Conservation (phyloP, 2,888 invertebrate species). For the Euzetes globulus region DNA sequence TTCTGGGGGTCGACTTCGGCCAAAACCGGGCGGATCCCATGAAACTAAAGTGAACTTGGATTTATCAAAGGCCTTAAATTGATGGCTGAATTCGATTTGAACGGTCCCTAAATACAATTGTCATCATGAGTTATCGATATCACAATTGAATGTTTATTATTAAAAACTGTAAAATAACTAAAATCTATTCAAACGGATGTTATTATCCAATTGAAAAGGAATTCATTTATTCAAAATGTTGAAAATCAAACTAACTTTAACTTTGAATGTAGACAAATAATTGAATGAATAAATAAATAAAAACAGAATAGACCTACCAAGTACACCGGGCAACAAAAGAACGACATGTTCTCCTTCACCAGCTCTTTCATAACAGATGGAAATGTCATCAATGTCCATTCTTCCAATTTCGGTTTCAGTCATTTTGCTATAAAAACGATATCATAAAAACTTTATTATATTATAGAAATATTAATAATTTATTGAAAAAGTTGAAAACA, state of each 20-base stretch:
- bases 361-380: conserved; percentile 45
- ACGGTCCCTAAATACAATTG: conserved; percentile 56
- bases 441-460: background rate
- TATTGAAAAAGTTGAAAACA: too few relatives aligned
- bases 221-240: too few relatives aligned
- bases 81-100: conserved; percentile 72
- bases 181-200: too few relatives aligned
- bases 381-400: conserved; percentile 43
- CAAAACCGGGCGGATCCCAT: conserved; percentile 49
- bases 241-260: background rate
- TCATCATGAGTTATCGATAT: too few relatives aligned
- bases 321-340: conserved; percentile 46
- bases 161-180: too few relatives aligned
- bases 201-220: too few relatives aligned
- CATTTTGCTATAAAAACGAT: background rate
- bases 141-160: too few relatives aligned
- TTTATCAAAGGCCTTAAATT: conserved; percentile 52
- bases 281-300: background rate
- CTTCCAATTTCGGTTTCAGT: background rate
- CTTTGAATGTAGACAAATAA: too few relatives aligned
- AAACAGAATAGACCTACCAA: conserved; percentile 43
- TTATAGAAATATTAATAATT: too few relatives aligned
- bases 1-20: conserved; percentile 46
- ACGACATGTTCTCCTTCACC: conserved; percentile 46
- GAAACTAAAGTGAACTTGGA: conserved; percentile 46